Evolutionary conservation across 2,888 invertebrate species (phyloP).

Genomic region (Troides helena): DNA sequence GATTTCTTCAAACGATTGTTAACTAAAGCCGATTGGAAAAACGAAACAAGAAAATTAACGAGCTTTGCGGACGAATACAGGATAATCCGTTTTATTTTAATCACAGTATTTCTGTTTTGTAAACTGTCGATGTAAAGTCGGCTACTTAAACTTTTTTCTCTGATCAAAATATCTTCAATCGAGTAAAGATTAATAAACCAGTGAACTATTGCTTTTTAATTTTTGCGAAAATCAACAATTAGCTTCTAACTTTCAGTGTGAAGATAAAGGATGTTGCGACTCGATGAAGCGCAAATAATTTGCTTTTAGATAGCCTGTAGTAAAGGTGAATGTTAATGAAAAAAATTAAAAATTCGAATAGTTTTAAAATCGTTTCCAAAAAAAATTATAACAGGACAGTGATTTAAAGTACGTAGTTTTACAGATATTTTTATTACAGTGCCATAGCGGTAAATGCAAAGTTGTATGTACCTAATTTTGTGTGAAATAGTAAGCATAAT

Average conservation of each 20-base stretch:
- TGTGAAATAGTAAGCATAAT: not conserved
- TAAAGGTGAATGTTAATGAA: too few relatives aligned
- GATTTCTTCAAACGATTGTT: conserved; percentile 30
- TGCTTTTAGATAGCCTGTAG: too few relatives aligned
- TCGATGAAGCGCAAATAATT: too few relatives aligned
- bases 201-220: not conserved
- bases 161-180: not conserved
- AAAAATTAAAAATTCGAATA: too few relatives aligned
- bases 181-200: not conserved
- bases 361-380: too few relatives aligned
- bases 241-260: too few relatives aligned
- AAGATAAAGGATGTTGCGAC: too few relatives aligned
- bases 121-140: not conserved
- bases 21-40: conserved; percentile 29
- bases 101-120: conserved; percentile 21
- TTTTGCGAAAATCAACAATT: too few relatives aligned
- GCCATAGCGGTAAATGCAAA: too few relatives aligned
- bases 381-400: too few relatives aligned
- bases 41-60: conserved; percentile 2
- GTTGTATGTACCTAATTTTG: not conserved
- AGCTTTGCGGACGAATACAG: conserved; percentile 8
- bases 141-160: not conserved
- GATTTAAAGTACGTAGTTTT: too few relatives aligned
- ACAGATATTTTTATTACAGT: too few relatives aligned
- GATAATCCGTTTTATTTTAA: conserved; percentile 30